Evolutionary conservation across 2,797 vertebrate species (phyloP), one percentile per base, ranked within the genome.

Genomic region (Xiphorhynchus erythropygius): DNA sequence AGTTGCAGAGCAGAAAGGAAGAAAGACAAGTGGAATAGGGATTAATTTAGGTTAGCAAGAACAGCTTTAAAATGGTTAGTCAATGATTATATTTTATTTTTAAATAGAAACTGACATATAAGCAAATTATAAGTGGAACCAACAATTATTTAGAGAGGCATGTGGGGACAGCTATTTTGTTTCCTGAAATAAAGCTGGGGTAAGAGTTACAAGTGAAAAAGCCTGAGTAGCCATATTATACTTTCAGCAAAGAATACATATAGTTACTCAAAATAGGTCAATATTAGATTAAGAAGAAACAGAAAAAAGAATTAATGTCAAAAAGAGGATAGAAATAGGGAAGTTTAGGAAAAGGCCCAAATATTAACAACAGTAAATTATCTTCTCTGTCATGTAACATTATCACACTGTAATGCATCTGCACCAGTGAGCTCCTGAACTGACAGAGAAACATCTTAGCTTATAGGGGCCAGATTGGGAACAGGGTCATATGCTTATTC

Each of bases 1-100:
- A 79, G 77, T 97, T 96, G 35, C 56, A 33, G 84, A 96, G 87
- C 87, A 94, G 76, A 91, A 92, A 90, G 93, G 89, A 91, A 92
- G 94, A 91, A 89, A 90, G 84, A 90, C 83, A 87, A 97, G 91
- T 88, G 60, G 83, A 90, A 91, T 8, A 35, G 77, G 80, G 85
- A 91, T 93, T 97, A 86, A 95, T 95, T 90, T 93, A 78, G 35
- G 90, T 82, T 94, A 79, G 83, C 59, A 73, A 88, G 78, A 93
- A 86, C 77, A 76, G 84, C 47, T 97, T 96, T 94, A 63, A 91
- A 94, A 81, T 88, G 74, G 83, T 93, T 96, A 96, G 91, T 94
- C 91, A 88, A 71, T 95, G 83, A 86, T 59, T 93, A 60, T 95
- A 85, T 87, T 95, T 97, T 91, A 91, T 71, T 94, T 94, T 93